Percentiles rank a stretch among this genome's conserved stretches.
These are phyloP conservation scores for Diarsia dahlii DNA, from an alignment of 2,888 invertebrate genomes.

Conservation along the genomic window DNA sequence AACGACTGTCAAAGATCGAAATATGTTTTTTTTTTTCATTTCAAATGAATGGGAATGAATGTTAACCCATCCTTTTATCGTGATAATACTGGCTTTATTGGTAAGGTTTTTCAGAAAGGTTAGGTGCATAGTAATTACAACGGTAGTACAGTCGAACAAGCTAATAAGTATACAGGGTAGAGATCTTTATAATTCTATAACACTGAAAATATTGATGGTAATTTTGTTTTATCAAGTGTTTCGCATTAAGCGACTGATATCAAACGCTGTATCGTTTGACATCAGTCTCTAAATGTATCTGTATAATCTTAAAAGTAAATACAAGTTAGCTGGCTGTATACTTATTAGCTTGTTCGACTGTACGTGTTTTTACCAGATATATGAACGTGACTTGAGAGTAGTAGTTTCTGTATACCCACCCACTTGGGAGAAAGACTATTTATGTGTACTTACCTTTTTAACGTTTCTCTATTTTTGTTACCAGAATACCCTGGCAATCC, in stretches of 20 bases:
- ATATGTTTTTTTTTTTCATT: neutral
- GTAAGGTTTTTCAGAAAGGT: neutral
- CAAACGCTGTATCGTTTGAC: too few species aligned
- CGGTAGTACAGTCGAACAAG: too few species aligned
- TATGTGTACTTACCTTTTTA: neutral
- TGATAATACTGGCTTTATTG: neutral
- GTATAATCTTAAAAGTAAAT: too few species aligned
- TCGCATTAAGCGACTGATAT: too few species aligned
- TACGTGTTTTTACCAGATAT: neutral
- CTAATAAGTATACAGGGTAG: too few species aligned
- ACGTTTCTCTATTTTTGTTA: constrained; percentile 56
- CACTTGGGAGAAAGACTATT: neutral
- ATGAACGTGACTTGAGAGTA: neutral
- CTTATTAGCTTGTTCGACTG: too few species aligned
- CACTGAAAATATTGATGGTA: too few species aligned
- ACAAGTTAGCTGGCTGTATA: too few species aligned
- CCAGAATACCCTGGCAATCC: constrained; percentile 98
- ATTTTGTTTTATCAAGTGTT: too few species aligned
- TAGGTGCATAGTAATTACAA: neutral
- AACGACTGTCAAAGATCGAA: neutral
- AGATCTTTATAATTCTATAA: too few species aligned
- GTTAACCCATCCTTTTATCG: neutral
- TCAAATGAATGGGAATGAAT: too few species aligned
- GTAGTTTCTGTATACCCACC: neutral
- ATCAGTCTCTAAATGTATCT: too few species aligned